These are phyloP conservation scores for Dione vanillae DNA, from an alignment of 2,888 invertebrate genomes.

Conservation along the genomic window DNA sequence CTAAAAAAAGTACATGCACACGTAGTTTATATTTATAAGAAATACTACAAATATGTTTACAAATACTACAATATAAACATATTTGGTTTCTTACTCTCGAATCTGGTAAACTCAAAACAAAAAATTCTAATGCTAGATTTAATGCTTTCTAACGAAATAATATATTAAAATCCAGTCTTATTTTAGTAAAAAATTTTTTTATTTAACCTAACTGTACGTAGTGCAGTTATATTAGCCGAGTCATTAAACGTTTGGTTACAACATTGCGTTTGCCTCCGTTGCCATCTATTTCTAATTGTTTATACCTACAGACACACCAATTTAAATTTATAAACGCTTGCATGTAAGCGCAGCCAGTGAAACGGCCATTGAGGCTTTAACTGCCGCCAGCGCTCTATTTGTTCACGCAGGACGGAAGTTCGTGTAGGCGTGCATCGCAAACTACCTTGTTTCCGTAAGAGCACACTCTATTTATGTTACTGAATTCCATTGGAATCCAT, in stretches of 20 bases:
- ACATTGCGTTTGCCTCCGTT: conserved; percentile 5
- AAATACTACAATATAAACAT: too few relatives aligned
- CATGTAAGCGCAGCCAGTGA: conserved; percentile 58
- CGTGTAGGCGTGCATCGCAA: conserved; percentile 71
- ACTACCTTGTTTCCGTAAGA: conserved; percentile 66
- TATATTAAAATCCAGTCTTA: too few relatives aligned
- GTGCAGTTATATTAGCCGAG: background rate
- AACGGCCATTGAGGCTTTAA: conserved; percentile 44
- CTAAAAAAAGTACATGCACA: too few relatives aligned
- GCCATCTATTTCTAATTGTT: conserved; percentile 39
- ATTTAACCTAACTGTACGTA: background rate
- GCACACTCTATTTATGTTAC: conserved; percentile 36
- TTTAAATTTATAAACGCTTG: conserved; percentile 70
- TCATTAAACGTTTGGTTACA: conserved; percentile 1
- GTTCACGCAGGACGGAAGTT: conserved; percentile 73
- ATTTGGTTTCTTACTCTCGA: too few relatives aligned
- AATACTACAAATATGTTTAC: too few relatives aligned
- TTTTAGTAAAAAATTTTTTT: too few relatives aligned
- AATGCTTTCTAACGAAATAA: too few relatives aligned
- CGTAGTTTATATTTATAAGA: too few relatives aligned
- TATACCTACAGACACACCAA: conserved; percentile 51
- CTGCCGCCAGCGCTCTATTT: conserved; percentile 64
- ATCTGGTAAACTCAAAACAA: too few relatives aligned
- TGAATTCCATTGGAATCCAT: conserved; percentile 22
- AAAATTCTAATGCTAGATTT: too few relatives aligned